phyloP scores from a whole-genome alignment of 2,797 vertebrate genomes.

The Rhinatrema bivittatum region DNA sequence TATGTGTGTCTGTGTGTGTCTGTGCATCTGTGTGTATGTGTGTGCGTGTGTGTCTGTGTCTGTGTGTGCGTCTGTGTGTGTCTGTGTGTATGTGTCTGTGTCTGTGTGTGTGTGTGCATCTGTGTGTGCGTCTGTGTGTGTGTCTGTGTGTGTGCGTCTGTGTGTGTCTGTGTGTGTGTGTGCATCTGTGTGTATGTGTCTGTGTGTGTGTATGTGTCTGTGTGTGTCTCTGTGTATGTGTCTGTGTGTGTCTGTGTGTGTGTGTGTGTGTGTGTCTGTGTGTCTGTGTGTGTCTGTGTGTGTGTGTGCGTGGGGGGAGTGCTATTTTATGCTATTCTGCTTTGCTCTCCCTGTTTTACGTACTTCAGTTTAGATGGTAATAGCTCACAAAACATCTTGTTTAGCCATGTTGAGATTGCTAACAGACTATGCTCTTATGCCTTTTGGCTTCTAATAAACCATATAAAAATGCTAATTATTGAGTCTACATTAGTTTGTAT shows the following conservation, averaged over 20 bases:
- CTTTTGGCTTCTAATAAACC: conserved; percentile 38
- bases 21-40: conserved; percentile 7
- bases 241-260: conserved; percentile 5
- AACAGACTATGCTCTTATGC: conserved; percentile 24
- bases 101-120: conserved; percentile 14
- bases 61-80: conserved; percentile 6
- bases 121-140: not conserved
- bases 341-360: conserved; percentile 4
- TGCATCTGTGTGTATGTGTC: conserved; percentile 14
- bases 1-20: no score
- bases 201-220: conserved; percentile 5
- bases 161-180: conserved; percentile 6
- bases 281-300: conserved; percentile 8
- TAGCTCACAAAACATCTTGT: conserved; percentile 4
- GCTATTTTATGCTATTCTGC: no score
- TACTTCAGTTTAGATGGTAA: not conserved
- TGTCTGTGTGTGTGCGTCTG: conserved; percentile 2
- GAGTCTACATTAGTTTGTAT: conserved; percentile 47
- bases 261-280: conserved; percentile 2
- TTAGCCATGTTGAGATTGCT: conserved; percentile 21
- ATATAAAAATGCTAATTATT: conserved; percentile 43
- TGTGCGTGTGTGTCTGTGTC: conserved; percentile 2
- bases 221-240: conserved; percentile 7
- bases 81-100: conserved; percentile 6
- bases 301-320: conserved; percentile 11